Percentiles rank a stretch among this genome's conserved stretches.
These are phyloP conservation scores for Astatoreochromis straeleni DNA, from an alignment of 2,113 vertebrate species.

Conservation along the genomic window DNA sequence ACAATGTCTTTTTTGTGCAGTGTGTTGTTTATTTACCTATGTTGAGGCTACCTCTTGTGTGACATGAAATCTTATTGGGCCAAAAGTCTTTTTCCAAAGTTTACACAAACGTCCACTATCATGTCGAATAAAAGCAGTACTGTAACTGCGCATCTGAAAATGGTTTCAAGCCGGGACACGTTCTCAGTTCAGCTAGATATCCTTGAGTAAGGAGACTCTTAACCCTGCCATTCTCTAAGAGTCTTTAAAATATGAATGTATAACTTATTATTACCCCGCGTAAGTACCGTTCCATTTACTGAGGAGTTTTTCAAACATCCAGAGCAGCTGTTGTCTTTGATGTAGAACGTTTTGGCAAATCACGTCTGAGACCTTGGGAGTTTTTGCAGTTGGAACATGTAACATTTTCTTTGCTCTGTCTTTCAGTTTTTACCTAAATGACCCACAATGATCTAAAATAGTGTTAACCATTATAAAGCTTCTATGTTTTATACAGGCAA, in stretches of 20 bases:
- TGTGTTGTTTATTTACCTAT: background rate
- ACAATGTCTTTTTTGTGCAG: background rate
- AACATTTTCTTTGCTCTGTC: background rate
- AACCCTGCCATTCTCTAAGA: background rate
- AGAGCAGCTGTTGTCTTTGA: background rate
- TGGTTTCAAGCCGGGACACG: background rate
- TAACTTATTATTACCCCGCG: background rate
- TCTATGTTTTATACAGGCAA: background rate
- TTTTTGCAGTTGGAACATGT: conserved; percentile 42
- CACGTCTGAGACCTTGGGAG: conserved; percentile 12
- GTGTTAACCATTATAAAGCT: background rate
- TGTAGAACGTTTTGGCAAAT: conserved; percentile 1
- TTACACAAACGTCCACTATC: background rate
- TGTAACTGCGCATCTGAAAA: background rate
- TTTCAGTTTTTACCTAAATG: background rate
- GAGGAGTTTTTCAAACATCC: conserved; percentile 1
- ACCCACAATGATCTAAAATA: background rate
- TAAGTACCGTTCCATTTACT: background rate
- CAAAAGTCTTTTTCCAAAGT: background rate
- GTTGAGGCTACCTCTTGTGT: background rate
- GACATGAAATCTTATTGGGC: background rate
- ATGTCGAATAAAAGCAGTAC: background rate
- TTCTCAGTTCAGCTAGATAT: background rate
- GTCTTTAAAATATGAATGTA: background rate
- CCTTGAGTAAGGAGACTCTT: background rate